Evolutionary conservation across 23 tunicate genomes (phyloP).

Genomic region (Styela clava): DNA sequence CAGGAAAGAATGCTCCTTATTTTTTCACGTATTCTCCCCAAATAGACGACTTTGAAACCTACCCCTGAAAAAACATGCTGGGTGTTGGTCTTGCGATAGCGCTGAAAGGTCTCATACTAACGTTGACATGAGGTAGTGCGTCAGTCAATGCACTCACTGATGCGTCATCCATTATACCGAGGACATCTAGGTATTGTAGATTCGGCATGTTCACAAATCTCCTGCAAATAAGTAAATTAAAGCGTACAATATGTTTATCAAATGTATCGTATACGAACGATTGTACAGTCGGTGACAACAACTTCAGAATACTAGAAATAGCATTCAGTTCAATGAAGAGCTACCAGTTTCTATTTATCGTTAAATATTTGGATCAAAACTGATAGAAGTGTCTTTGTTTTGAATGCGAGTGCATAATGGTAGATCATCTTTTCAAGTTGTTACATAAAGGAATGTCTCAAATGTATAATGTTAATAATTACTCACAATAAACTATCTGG

Average conservation of each 20-base stretch:
- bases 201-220: conserved; percentile 55
- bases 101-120: conserved; percentile 78
- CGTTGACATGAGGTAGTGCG: conserved; percentile 61
- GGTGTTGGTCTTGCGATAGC: conserved; percentile 71
- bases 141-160: conserved; percentile 57
- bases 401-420: too few relatives aligned
- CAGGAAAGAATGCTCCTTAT: conserved; percentile 51
- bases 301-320: too few relatives aligned
- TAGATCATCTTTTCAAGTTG: too few relatives aligned
- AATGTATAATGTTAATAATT: too few relatives aligned
- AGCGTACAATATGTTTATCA: not conserved
- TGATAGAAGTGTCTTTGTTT: too few relatives aligned
- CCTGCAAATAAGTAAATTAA: conserved; percentile 48
- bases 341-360: too few relatives aligned
- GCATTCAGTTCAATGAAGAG: too few relatives aligned
- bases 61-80: not conserved
- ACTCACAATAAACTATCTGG: too few relatives aligned
- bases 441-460: too few relatives aligned
- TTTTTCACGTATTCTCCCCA: conserved; percentile 25
- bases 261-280: too few relatives aligned
- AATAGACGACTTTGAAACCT: not conserved
- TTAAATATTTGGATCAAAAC: too few relatives aligned
- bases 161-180: conserved; percentile 87
- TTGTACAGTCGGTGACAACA: too few relatives aligned
- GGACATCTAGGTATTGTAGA: conserved; percentile 77